Base-by-base conservation (phyloP, 2,888 invertebrate genomes). In the Charanyca ferruginea region DNA sequence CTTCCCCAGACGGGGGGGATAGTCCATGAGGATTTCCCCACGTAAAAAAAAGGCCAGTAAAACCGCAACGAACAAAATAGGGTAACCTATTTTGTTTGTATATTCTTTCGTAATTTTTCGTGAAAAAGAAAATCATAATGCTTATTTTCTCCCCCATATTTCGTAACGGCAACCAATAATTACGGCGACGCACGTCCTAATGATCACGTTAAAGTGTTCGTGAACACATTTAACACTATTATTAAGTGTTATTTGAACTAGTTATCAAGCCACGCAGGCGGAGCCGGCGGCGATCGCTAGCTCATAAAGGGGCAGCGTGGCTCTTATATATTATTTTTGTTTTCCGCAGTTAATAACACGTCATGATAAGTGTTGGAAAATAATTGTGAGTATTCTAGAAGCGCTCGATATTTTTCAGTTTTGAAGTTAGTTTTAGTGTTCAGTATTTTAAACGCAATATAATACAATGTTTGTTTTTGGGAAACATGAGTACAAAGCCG, bases 281-380 rank as follows among this genome's bases (percentile, higher is more conserved):
- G 28, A 16, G 55, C 57, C 38, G 18, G 42, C n/a, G 61, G 66
- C 63, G 20, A 61, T 51, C 38, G 47, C 62, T 63, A 58, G 48
- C 67, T 68, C 62, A 48, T 78, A 68, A 73, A 69, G 66, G 48
- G 69, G 60, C 42, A 53, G 41, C 38, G 44, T 23, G 49, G 58
- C 25, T 60, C 35, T 49, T 38, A 64, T 57, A 48, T 73, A 64
- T 77, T 80, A 72, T 77, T 79, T 76, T 73, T 65, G 68, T 72
- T 73, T 83, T 58, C 64, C 72, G 61, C 64, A 65, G 64, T 54
- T 81, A 81, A 81, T 83, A 83, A 78, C 63, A 76, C 67, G 51
- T 52, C 45, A 55, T 58, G 53, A 53, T 66, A 68, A 63, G 48
- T 65, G 53, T 28, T 53, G 13, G 23, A 22, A 57, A 45, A 42